These are phyloP conservation scores for Platichthys stellatus DNA, from an alignment of 2,113 vertebrate species.

Conservation along the genomic window DNA sequence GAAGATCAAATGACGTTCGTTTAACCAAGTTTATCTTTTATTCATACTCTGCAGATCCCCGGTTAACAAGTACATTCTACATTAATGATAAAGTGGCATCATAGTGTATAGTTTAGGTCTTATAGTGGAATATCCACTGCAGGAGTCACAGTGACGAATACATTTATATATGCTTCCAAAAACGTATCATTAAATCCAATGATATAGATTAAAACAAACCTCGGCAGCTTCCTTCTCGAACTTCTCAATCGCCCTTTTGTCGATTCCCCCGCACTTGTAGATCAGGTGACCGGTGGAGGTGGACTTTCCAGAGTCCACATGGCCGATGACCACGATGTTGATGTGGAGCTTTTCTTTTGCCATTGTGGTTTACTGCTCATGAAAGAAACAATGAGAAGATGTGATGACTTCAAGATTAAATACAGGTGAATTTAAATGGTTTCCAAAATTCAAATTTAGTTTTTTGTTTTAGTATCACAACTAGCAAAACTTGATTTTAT, in stretches of 20 bases:
- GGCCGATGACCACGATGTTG: constrained; percentile 87
- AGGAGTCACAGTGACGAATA: not conserved
- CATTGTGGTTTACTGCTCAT: constrained; percentile 71
- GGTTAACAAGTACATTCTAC: too few species aligned
- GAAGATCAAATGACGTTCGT: not conserved
- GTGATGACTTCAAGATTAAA: too few species aligned
- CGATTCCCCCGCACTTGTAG: constrained; percentile 85
- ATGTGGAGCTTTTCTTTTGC: constrained; percentile 84
- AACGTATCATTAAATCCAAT: not conserved
- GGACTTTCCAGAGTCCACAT: constrained; percentile 86
- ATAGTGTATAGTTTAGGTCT: not conserved
- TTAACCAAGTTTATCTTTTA: too few species aligned
- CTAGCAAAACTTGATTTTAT: too few species aligned
- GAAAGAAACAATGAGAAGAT: not conserved
- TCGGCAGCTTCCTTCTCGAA: constrained; percentile 85
- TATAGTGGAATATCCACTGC: not conserved
- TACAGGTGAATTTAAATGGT: too few species aligned
- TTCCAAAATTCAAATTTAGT: too few species aligned
- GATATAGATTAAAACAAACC: constrained; percentile 12
- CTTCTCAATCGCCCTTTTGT: constrained; percentile 87
- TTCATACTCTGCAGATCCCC: too few species aligned
- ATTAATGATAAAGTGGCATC: too few species aligned
- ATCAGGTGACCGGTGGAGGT: constrained; percentile 84
- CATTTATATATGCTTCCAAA: not conserved
- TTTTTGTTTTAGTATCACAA: too few species aligned